Conservation (phyloP, 2,113 vertebrate genomes). For the Sisor rabdophorus region DNA sequence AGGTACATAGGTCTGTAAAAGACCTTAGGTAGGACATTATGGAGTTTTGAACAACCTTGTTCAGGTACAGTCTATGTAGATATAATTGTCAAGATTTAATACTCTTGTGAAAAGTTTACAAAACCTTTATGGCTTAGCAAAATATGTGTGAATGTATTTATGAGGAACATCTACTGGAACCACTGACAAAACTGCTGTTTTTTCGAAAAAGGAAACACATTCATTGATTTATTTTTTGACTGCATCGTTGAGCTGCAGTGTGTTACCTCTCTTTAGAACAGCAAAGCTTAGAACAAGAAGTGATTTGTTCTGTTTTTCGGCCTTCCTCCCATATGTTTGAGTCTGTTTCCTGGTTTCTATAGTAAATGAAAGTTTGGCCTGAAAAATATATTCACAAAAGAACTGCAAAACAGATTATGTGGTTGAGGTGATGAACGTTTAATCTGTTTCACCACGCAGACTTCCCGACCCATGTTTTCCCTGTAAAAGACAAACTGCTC, state of each 20-base stretch:
- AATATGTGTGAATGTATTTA: neutral
- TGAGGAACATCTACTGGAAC: neutral
- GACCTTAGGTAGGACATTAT: neutral
- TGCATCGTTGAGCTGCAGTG: neutral
- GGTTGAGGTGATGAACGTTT: constrained; percentile 52
- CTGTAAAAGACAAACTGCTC: constrained; percentile 38
- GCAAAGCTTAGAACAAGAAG: neutral
- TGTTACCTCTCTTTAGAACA: neutral
- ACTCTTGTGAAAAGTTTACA: neutral
- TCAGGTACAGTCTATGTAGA: neutral
- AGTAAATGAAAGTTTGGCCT: constrained; percentile 40
- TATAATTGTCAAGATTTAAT: neutral
- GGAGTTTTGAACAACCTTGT: no score
- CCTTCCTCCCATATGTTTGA: neutral
- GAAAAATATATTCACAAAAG: constrained; percentile 44
- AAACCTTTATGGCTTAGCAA: neutral
- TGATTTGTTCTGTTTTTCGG: constrained; percentile 1
- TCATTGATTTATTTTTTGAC: neutral
- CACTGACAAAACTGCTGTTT: neutral
- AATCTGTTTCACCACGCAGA: constrained; percentile 31
- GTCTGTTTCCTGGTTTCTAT: constrained; percentile 48
- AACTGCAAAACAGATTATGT: constrained; percentile 52
- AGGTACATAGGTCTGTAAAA: neutral
- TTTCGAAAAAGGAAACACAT: neutral
- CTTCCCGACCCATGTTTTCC: constrained; percentile 45